Conservation (phyloP, 2,888 invertebrate species). For the Leucania comma region DNA sequence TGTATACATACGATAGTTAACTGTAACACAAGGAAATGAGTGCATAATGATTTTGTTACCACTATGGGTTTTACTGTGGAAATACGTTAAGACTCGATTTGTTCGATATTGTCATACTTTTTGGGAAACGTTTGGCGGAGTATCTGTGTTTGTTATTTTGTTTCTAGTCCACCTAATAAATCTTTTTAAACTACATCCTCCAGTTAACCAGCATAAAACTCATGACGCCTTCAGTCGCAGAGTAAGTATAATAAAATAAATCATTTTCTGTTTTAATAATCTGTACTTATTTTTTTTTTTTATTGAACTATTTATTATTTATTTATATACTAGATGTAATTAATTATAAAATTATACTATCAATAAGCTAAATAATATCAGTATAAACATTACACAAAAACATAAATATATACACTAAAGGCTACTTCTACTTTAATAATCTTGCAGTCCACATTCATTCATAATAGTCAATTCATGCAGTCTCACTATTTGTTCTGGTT, state of each 20-base stretch:
- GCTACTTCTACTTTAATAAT: no score
- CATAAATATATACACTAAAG: no score
- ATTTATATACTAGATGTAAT: no score
- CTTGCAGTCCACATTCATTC: no score
- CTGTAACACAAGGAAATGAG: neutral
- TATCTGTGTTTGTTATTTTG: constrained; percentile 40
- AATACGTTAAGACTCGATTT: constrained; percentile 10
- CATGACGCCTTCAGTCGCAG: neutral
- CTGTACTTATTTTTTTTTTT: no score
- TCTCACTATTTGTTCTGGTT: neutral
- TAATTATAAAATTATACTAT: no score
- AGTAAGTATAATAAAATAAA: constrained; percentile 1
- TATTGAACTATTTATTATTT: no score
- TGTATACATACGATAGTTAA: neutral
- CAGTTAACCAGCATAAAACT: neutral
- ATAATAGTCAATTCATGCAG: neutral
- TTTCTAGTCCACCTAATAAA: constrained; percentile 25
- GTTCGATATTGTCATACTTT: constrained; percentile 21
- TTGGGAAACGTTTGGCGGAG: constrained; percentile 45
- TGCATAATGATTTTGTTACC: constrained; percentile 18
- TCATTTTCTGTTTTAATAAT: no score
- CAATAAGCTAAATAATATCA: no score
- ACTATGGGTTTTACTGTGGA: constrained; percentile 50
- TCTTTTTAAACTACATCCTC: neutral
- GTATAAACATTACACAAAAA: no score